Evolutionary conservation across 2,797 vertebrate genomes (phyloP).

Genomic region (Neosilurus hyrtlii): DNA sequence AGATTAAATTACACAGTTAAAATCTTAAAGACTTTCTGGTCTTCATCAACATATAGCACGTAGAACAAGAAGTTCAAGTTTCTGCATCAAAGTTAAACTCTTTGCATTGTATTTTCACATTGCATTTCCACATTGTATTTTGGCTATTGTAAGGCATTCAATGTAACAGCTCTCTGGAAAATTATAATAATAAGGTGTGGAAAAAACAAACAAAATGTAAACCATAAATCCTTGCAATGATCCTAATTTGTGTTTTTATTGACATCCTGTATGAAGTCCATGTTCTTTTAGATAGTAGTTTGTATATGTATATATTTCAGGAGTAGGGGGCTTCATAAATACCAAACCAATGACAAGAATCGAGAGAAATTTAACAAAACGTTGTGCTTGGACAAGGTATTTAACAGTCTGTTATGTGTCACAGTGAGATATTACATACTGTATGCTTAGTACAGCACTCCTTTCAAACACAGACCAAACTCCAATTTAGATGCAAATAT

Average conservation of each 20-base stretch:
- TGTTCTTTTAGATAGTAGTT: not conserved
- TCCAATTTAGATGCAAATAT: slow-evolving; percentile 62
- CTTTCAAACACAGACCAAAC: slow-evolving; percentile 57
- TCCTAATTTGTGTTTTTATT: not conserved
- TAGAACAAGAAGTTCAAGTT: not conserved
- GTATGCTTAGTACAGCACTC: slow-evolving; percentile 45
- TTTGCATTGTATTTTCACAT: not conserved
- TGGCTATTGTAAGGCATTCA: not conserved
- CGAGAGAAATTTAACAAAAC: slow-evolving; percentile 43
- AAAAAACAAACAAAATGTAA: not conserved
- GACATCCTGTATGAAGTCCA: not conserved
- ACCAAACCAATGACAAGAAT: not conserved
- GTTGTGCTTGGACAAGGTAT: slow-evolving; percentile 39
- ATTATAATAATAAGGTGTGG: not conserved
- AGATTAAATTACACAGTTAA: no score
- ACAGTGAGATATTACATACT: slow-evolving; percentile 38
- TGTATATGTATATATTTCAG: not conserved
- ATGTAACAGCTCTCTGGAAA: not conserved
- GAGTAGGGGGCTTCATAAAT: not conserved
- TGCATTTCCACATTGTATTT: no score
- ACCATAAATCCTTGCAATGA: not conserved
- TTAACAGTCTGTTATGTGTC: slow-evolving; percentile 50
- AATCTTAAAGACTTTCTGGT: not conserved
- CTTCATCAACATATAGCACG: not conserved
- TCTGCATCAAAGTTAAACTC: not conserved